These are phyloP conservation scores for Boulengeromyrus knoepffleri DNA, from an alignment of 2,113 vertebrate species.

Conservation along the genomic window DNA sequence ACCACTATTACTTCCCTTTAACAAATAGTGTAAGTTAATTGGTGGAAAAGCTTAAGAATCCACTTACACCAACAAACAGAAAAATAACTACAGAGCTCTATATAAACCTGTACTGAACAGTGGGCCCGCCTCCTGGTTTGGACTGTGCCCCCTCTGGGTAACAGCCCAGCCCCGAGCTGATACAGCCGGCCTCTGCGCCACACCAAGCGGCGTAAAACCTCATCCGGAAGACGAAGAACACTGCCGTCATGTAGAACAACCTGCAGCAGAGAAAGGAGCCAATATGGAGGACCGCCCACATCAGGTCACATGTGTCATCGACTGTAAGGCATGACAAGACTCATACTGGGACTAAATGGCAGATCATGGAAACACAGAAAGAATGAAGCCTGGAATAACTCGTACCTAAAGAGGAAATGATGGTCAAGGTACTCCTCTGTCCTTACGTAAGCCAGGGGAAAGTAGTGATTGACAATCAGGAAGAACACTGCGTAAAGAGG, in stretches of 20 bases:
- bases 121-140: conserved; percentile 77
- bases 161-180: conserved; percentile 77
- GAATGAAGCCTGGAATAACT: neutral
- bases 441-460: conserved; percentile 72
- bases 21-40: neutral
- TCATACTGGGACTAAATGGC: neutral
- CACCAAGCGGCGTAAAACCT: conserved; percentile 87
- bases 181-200: conserved; percentile 75
- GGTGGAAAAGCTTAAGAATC: neutral
- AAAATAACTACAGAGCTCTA: neutral
- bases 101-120: conserved; percentile 61
- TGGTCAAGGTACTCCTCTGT: conserved; percentile 67
- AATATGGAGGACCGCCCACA: neutral
- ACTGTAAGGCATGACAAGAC: neutral
- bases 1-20: neutral
- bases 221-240: conserved; percentile 86
- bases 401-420: conserved; percentile 61
- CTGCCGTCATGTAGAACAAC: conserved; percentile 77
- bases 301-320: neutral
- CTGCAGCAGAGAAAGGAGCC: conserved; percentile 38
- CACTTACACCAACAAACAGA: neutral
- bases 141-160: conserved; percentile 72
- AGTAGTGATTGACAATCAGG: conserved; percentile 61
- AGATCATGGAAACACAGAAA: neutral
- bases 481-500: conserved; percentile 72